These are phyloP conservation scores for Notamacropus eugenii DNA, from an alignment of 2,797 vertebrate genomes.

Conservation along the genomic window DNA sequence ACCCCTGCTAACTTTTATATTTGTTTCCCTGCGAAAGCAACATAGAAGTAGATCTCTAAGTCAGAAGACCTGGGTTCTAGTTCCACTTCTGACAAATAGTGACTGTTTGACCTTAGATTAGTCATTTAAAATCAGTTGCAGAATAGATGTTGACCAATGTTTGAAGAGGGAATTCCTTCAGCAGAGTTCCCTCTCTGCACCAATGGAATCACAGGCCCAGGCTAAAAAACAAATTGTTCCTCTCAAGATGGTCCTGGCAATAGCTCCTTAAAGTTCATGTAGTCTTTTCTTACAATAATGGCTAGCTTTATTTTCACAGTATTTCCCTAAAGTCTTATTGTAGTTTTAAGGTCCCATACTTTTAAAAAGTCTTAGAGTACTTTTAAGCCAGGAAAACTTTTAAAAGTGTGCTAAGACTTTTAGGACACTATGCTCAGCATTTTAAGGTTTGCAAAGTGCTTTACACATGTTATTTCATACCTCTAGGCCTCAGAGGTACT, in stretches of 20 bases:
- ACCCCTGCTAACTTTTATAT: background rate
- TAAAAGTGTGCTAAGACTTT: background rate
- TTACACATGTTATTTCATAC: background rate
- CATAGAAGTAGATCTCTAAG: background rate
- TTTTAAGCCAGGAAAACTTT: background rate
- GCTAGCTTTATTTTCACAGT: background rate
- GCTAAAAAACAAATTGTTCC: background rate
- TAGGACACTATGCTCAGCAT: background rate
- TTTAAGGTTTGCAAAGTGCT: background rate
- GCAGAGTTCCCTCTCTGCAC: background rate
- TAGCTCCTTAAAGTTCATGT: background rate
- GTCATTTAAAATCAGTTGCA: background rate
- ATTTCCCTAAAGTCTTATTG: background rate
- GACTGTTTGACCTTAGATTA: background rate
- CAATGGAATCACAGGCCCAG: background rate
- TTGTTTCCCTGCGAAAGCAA: background rate
- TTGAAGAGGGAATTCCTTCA: background rate
- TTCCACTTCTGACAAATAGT: background rate
- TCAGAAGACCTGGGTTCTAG: background rate
- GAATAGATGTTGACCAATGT: background rate
- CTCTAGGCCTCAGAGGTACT: slow-evolving; percentile 11
- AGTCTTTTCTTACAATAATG: background rate
- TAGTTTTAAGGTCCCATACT: background rate
- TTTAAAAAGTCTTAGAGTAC: background rate
- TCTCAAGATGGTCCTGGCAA: background rate